Evolutionary conservation across 2,113 vertebrate genomes (phyloP).

Genomic region (Centropristis striata): DNA sequence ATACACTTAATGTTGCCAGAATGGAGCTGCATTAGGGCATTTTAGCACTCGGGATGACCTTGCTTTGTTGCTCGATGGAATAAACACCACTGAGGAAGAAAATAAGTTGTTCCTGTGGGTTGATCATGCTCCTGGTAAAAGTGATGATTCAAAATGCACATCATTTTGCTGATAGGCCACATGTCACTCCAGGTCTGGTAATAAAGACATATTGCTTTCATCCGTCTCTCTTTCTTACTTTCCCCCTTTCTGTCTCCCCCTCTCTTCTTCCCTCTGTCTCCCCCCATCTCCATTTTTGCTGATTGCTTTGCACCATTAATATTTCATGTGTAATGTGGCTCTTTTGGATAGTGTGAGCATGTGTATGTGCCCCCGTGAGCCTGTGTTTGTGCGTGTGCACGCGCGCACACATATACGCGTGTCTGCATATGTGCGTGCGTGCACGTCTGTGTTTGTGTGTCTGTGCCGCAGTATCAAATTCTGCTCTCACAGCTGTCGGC

Average conservation of each 20-base stretch:
- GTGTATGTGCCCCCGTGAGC: slow-evolving; percentile 61
- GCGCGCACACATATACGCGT: neutral
- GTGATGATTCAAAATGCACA: slow-evolving; percentile 63
- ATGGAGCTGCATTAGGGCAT: slow-evolving; percentile 43
- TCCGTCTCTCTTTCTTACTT: slow-evolving; percentile 40
- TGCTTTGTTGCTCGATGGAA: slow-evolving; percentile 52
- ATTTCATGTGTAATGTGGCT: slow-evolving; percentile 86
- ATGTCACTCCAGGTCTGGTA: slow-evolving; percentile 51
- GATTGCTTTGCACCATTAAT: slow-evolving; percentile 86
- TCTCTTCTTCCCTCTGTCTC: slow-evolving; percentile 59
- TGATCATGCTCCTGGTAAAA: slow-evolving; percentile 46
- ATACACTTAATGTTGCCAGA: slow-evolving; percentile 22
- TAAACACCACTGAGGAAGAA: slow-evolving; percentile 27
- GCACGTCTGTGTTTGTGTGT: slow-evolving; percentile 63
- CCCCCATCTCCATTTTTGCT: slow-evolving; percentile 83
- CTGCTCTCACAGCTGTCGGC: slow-evolving; percentile 85
- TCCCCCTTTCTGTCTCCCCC: slow-evolving; percentile 7
- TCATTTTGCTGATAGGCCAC: slow-evolving; percentile 57
- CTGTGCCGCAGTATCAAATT: slow-evolving; percentile 84
- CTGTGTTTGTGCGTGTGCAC: neutral
- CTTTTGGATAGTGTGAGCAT: slow-evolving; percentile 80
- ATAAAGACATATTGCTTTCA: slow-evolving; percentile 71
- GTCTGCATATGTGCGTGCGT: slow-evolving; percentile 43
- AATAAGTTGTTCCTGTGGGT: slow-evolving; percentile 29
- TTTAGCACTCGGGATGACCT: slow-evolving; percentile 65